phyloP scores from a whole-genome alignment of 2,113 vertebrate species.

The Hiodon tergisus region DNA sequence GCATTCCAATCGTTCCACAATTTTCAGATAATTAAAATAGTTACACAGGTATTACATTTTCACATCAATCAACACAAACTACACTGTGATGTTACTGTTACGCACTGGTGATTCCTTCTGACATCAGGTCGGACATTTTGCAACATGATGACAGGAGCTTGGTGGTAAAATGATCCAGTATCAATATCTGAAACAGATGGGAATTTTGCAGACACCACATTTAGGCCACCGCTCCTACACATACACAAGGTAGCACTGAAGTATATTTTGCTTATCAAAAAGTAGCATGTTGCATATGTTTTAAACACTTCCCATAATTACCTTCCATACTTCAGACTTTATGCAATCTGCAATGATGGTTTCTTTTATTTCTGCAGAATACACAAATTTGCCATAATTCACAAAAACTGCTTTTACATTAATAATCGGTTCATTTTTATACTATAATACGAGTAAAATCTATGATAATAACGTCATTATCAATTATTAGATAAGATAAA shows the following conservation, averaged over 20 bases:
- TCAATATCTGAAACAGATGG: constrained; percentile 71
- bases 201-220: background rate
- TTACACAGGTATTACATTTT: background rate
- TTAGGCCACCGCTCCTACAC: background rate
- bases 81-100: background rate
- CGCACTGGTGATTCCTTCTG: constrained; percentile 77
- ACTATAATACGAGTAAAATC: no score
- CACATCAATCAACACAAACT: no score
- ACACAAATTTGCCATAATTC: background rate
- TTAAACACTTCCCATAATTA: constrained; percentile 30
- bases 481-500: no score
- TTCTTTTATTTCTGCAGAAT: constrained; percentile 54
- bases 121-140: constrained; percentile 89
- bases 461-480: no score
- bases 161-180: constrained; percentile 89
- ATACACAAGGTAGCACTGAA: no score
- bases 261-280: background rate
- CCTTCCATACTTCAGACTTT: constrained; percentile 68
- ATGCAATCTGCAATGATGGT: constrained; percentile 61
- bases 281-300: background rate
- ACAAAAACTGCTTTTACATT: no score
- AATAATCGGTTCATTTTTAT: no score
- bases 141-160: constrained; percentile 87
- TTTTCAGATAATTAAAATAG: background rate
- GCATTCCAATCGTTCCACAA: background rate